These are phyloP conservation scores for Aurelia aurita DNA, from an alignment of 30 jellyfish, hydroid and myxozoan genomes.

Conservation along the genomic window DNA sequence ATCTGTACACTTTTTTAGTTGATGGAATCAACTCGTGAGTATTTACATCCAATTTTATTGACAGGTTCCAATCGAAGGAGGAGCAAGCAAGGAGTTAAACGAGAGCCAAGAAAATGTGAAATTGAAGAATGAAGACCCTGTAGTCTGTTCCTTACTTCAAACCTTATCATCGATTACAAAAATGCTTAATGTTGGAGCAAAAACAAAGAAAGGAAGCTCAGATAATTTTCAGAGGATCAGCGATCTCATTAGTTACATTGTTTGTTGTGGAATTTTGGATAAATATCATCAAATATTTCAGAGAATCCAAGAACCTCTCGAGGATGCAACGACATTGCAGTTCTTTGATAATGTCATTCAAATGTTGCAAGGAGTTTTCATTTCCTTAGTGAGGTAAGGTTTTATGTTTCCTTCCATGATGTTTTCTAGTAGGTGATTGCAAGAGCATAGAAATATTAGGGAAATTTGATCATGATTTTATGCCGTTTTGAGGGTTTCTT, in stretches of 20 bases:
- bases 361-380: constrained; percentile 72
- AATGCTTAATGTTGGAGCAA: constrained; percentile 24
- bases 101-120: constrained; percentile 19
- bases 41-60: not conserved
- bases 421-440: too few species aligned
- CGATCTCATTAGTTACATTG: constrained; percentile 76
- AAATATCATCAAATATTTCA: constrained; percentile 55
- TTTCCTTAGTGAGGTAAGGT: constrained; percentile 61
- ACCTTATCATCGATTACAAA: constrained; percentile 24
- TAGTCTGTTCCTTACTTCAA: constrained; percentile 33
- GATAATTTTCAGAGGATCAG: constrained; percentile 48
- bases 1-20: too few species aligned
- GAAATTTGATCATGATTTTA: too few species aligned
- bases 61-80: constrained; percentile 23
- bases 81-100: constrained; percentile 20
- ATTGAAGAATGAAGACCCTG: constrained; percentile 25
- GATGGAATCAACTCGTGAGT: too few species aligned
- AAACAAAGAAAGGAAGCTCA: constrained; percentile 21
- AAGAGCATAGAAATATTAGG: too few species aligned
- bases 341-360: constrained; percentile 44
- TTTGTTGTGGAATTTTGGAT: constrained; percentile 78
- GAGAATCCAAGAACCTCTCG: constrained; percentile 80
- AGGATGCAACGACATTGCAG: constrained; percentile 49
- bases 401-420: too few species aligned
- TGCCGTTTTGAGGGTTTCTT: too few species aligned